Evolutionary conservation across 2,888 invertebrate species (phyloP).

Genomic region (Patella caerulea): DNA sequence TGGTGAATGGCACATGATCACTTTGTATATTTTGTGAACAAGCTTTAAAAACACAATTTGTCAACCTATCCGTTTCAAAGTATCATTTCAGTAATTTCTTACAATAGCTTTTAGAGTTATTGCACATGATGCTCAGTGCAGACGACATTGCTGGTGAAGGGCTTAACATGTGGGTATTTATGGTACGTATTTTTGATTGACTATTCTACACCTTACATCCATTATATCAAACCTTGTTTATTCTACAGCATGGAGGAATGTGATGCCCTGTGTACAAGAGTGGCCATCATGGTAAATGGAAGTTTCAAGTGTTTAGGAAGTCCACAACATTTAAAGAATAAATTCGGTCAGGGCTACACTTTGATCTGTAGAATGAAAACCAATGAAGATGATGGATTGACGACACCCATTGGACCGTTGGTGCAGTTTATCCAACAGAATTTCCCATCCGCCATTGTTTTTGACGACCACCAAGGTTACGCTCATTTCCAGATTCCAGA

Average conservation of each 20-base stretch:
- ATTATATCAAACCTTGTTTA: neutral
- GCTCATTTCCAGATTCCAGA: constrained; percentile 66
- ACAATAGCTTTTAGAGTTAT: too few species aligned
- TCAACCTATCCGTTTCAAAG: too few species aligned
- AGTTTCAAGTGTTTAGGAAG: constrained; percentile 71
- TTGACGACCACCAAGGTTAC: constrained; percentile 79
- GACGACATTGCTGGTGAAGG: too few species aligned
- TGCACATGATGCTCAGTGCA: too few species aligned
- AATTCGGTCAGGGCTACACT: constrained; percentile 79
- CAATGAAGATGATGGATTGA: neutral
- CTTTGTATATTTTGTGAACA: too few species aligned
- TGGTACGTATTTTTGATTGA: too few species aligned
- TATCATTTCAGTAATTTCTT: too few species aligned
- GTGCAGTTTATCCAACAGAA: neutral
- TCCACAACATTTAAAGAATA: constrained; percentile 71
- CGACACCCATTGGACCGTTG: neutral
- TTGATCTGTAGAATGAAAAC: constrained; percentile 73
- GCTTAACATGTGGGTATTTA: too few species aligned
- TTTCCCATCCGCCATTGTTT: constrained; percentile 74
- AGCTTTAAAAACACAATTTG: too few species aligned
- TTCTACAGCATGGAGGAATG: constrained; percentile 71
- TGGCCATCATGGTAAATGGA: constrained; percentile 73
- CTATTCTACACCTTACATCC: too few species aligned
- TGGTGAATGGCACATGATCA: too few species aligned
- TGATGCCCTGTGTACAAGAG: constrained; percentile 71